Evolutionary conservation across 2,888 invertebrate species (phyloP).

Genomic region (Stenchaetothrips biformis): DNA sequence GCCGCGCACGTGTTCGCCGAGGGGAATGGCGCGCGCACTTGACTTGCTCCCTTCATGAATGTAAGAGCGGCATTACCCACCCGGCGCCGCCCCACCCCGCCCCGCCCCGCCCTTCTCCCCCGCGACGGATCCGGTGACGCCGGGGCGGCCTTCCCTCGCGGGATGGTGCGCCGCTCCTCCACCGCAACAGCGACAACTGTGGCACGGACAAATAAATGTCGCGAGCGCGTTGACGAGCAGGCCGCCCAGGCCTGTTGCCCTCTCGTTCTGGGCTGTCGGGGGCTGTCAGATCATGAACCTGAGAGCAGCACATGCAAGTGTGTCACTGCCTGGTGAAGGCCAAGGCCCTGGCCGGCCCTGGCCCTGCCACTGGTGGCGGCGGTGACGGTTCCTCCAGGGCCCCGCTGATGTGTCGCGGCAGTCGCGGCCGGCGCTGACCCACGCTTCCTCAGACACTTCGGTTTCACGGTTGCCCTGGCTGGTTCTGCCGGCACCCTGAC

Average conservation of each 20-base stretch:
- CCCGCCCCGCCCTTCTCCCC: background rate
- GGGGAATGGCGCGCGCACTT: slow-evolving; percentile 16
- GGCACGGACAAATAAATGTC: background rate
- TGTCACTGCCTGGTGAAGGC: background rate
- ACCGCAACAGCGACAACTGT: background rate
- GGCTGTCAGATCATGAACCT: too few relatives aligned
- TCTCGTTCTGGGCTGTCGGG: too few relatives aligned
- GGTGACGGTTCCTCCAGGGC: background rate
- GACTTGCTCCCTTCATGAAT: slow-evolving; percentile 20
- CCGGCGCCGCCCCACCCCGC: background rate
- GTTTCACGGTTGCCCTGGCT: background rate
- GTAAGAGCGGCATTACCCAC: slow-evolving; percentile 22
- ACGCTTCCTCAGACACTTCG: background rate
- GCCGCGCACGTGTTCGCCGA: slow-evolving; percentile 16
- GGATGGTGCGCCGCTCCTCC: background rate
- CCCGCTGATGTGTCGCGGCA: background rate
- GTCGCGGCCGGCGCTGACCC: background rate
- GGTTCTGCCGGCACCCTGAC: background rate
- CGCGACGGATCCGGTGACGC: background rate
- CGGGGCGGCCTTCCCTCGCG: background rate
- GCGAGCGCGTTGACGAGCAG: background rate
- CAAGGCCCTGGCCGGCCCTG: background rate
- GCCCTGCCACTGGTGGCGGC: background rate
- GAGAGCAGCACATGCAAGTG: too few relatives aligned
- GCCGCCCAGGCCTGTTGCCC: background rate